Percentiles rank a stretch among this genome's conserved stretches.
These are phyloP conservation scores for Pterois miles DNA, from an alignment of 2,797 vertebrate species.

Conservation along the genomic window DNA sequence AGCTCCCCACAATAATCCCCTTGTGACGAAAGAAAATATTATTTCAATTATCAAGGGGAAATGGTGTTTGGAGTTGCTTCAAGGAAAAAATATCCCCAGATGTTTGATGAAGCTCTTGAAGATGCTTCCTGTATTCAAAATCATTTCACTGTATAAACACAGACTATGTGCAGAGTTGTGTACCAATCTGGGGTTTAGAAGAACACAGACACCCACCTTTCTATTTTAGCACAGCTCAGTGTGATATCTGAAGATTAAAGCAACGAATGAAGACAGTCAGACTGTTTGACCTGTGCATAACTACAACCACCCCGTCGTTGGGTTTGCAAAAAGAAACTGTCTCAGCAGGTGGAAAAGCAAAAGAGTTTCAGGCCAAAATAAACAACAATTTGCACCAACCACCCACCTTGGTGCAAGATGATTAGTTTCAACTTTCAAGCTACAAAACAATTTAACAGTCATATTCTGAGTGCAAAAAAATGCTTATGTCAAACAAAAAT, in stretches of 20 bases:
- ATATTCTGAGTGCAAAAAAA: not conserved
- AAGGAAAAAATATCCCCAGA: not conserved
- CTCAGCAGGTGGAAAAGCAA: not conserved
- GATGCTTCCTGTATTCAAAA: not conserved
- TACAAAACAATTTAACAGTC: not conserved
- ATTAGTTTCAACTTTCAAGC: not conserved
- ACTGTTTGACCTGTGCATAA: not conserved
- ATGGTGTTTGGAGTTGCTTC: not conserved
- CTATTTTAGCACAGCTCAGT: not conserved
- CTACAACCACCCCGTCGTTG: not conserved
- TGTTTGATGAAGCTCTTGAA: conserved; percentile 3
- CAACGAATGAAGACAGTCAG: not conserved
- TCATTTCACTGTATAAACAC: not conserved
- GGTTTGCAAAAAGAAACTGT: not conserved
- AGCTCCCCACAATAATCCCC: not conserved
- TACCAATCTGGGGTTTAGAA: not conserved
- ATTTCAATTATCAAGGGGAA: conserved; percentile 6
- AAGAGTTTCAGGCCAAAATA: not conserved
- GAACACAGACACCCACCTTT: not conserved
- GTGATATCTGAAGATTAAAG: not conserved
- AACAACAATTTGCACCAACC: not conserved
- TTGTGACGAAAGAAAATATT: not conserved
- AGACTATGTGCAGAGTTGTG: not conserved
- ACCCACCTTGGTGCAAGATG: not conserved
- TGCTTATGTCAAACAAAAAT: not conserved